phyloP scores from a whole-genome alignment of 2,888 invertebrate genomes.

The Drosophila diplacantha region DNA sequence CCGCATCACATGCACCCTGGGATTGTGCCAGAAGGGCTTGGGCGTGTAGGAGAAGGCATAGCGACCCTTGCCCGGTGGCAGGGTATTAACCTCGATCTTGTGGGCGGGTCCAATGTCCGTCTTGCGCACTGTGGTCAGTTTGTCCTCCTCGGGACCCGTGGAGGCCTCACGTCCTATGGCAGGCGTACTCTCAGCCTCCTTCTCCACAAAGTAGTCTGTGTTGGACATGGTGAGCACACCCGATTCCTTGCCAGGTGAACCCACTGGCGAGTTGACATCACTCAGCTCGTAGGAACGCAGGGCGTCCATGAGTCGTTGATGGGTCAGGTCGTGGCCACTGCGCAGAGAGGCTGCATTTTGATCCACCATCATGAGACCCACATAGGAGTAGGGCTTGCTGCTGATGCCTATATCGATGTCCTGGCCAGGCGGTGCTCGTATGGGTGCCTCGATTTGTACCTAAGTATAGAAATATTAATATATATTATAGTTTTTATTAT shows the following conservation, averaged over 20 bases:
- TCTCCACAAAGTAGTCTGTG: constrained; percentile 72
- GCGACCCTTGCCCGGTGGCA: constrained; percentile 91
- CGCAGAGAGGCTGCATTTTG: constrained; percentile 85
- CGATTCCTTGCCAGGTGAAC: constrained; percentile 75
- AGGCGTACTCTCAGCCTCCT: constrained; percentile 69
- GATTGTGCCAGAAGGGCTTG: constrained; percentile 87
- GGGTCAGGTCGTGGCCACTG: constrained; percentile 78
- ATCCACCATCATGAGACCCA: constrained; percentile 94
- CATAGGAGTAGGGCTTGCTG: constrained; percentile 91
- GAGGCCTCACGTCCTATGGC: constrained; percentile 43
- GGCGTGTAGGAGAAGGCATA: constrained; percentile 94
- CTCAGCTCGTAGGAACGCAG: constrained; percentile 70
- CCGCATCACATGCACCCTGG: constrained; percentile 87
- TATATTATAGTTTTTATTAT: neutral
- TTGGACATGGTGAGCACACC: constrained; percentile 76
- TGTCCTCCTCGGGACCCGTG: constrained; percentile 66
- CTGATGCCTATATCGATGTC: constrained; percentile 88
- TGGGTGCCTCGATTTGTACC: constrained; percentile 82
- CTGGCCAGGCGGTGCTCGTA: constrained; percentile 86
- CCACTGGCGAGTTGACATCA: constrained; percentile 66
- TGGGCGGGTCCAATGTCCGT: constrained; percentile 78
- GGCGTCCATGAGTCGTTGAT: constrained; percentile 70
- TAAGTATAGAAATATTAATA: neutral
- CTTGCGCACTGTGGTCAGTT: constrained; percentile 75
- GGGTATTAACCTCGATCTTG: constrained; percentile 81